These are phyloP conservation scores for Scopus umbretta DNA, from an alignment of 2,113 vertebrate species.

Conservation along the genomic window DNA sequence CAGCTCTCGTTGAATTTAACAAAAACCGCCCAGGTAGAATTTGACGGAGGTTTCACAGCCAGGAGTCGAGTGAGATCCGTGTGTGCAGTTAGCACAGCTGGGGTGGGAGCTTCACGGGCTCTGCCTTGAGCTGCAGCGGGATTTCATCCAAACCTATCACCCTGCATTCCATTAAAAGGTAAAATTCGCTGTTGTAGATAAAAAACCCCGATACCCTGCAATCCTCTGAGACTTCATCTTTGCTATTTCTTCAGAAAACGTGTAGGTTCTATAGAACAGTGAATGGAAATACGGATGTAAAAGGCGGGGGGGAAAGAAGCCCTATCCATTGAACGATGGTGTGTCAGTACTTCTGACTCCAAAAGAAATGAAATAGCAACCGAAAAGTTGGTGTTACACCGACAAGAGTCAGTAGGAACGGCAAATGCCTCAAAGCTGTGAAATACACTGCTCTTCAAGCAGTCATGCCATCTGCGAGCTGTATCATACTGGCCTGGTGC, in stretches of 20 bases:
- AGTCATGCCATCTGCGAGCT: background rate
- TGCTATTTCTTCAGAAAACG: background rate
- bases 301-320: background rate
- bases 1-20: background rate
- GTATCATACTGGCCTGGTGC: background rate
- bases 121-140: background rate
- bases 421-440: background rate
- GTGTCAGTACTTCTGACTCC: background rate
- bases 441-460: background rate
- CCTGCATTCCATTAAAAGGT: background rate
- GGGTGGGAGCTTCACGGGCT: background rate
- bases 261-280: background rate
- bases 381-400: background rate
- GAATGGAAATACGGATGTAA: background rate
- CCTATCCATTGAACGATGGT: background rate
- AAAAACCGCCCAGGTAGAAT: background rate
- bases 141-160: background rate
- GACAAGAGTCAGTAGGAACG: background rate
- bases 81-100: background rate
- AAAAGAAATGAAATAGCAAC: background rate
- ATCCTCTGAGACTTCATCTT: background rate
- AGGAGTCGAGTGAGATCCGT: accelerated
- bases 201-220: background rate
- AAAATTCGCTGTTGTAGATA: background rate
- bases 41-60: background rate